Percentiles rank a stretch among this genome's conserved stretches.
Conservation (phyloP, 1,140 invertebrate species). For the Halesus radiatus region DNA sequence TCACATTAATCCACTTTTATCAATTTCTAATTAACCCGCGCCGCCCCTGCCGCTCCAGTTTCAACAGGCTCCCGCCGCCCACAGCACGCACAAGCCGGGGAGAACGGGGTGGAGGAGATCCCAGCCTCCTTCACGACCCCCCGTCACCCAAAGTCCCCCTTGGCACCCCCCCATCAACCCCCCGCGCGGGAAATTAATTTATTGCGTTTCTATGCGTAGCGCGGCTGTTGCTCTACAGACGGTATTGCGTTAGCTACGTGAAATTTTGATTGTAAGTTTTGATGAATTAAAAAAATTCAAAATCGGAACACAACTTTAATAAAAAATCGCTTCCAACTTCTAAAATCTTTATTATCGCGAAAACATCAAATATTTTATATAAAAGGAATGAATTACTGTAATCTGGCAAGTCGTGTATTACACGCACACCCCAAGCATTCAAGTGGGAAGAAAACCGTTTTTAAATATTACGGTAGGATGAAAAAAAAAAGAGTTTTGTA, state of each 20-base stretch:
- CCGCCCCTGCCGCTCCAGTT: constrained; percentile 53
- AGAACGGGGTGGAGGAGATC: neutral
- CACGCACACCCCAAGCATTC: no score
- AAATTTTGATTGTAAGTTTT: no score
- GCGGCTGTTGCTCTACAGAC: constrained; percentile 56
- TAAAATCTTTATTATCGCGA: no score
- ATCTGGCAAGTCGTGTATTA: no score
- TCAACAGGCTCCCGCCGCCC: constrained; percentile 51
- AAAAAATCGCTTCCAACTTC: no score
- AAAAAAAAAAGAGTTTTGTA: no score
- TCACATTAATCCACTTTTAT: constrained; percentile 43
- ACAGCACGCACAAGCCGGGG: constrained; percentile 15
- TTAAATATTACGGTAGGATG: no score
- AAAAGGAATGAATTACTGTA: no score
- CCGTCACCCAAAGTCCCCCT: constrained; percentile 5
- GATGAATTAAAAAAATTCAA: no score
- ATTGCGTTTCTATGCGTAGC: constrained; percentile 58
- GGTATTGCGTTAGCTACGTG: neutral
- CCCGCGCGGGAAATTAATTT: constrained; percentile 56
- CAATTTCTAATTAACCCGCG: constrained; percentile 55
- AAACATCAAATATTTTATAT: no score
- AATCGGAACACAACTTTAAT: no score
- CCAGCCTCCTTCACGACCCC: neutral
- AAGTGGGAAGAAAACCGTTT: no score
- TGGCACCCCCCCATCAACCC: constrained; percentile 15